Percentiles rank a stretch among this genome's conserved stretches.
Evolutionary conservation across 2,797 vertebrate species (phyloP).

Genomic region (Pangasius mekongensis): DNA sequence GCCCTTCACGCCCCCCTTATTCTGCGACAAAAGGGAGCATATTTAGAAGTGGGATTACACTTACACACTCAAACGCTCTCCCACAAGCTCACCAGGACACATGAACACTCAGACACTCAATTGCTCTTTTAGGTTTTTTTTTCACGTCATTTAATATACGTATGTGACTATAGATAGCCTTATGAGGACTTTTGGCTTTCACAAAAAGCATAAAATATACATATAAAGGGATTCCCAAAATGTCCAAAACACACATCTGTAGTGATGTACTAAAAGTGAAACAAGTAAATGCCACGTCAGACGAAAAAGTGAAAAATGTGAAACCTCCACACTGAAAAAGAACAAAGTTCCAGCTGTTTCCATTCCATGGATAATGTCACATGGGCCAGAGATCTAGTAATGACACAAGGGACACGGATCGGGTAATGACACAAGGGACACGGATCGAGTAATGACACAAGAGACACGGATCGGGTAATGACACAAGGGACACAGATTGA

Average conservation of each 20-base stretch:
- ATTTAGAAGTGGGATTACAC: conserved; percentile 12
- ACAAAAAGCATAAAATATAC: background rate
- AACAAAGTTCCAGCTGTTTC: background rate
- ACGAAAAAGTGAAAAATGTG: background rate
- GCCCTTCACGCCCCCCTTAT: conserved; percentile 28
- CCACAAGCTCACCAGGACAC: conserved; percentile 1
- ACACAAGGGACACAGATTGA: background rate
- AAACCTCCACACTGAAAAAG: background rate
- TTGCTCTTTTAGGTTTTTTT: background rate
- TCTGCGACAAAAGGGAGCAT: background rate
- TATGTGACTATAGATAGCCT: too few species aligned
- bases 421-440: background rate
- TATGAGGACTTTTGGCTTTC: background rate
- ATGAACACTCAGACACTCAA: conserved; percentile 12
- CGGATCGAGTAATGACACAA: background rate
- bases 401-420: background rate
- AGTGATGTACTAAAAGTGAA: background rate
- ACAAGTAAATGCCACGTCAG: background rate
- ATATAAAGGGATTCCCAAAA: background rate
- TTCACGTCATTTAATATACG: background rate
- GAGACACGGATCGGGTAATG: background rate
- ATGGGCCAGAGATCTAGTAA: background rate
- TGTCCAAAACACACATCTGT: background rate
- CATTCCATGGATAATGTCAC: background rate
- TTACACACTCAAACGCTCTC: conserved; percentile 20